phyloP scores from a whole-genome alignment of 2,888 invertebrate genomes.

The Cheilosia vernalis region DNA sequence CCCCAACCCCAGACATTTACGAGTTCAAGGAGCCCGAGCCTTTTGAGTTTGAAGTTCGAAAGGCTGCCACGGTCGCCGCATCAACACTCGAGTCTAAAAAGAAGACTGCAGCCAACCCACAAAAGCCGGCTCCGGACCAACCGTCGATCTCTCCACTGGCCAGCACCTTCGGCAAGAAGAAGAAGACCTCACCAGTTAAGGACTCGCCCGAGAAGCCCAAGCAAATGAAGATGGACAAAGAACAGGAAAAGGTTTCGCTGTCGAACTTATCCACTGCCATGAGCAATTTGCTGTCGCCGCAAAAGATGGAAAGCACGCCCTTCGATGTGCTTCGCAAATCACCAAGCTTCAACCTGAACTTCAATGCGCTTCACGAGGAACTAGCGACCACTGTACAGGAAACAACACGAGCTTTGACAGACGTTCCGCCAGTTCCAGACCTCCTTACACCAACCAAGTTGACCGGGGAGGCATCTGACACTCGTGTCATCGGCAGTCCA shows the following conservation, averaged over 20 bases:
- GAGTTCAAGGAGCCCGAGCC: constrained; percentile 96
- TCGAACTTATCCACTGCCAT: constrained; percentile 43
- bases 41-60: constrained; percentile 91
- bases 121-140: constrained; percentile 39
- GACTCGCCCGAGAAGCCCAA: constrained; percentile 80
- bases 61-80: constrained; percentile 70
- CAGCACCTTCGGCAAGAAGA: constrained; percentile 76
- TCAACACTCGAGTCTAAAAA: constrained; percentile 70
- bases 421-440: constrained; percentile 76
- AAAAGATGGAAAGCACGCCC: constrained; percentile 81
- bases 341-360: constrained; percentile 82
- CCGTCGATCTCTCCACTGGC: constrained; percentile 25
- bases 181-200: constrained; percentile 81
- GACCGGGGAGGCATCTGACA: constrained; percentile 25
- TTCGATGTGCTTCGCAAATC: constrained; percentile 83
- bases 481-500: constrained; percentile 79
- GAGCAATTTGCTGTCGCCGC: constrained; percentile 51
- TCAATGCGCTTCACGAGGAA: constrained; percentile 81
- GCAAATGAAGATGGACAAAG: constrained; percentile 76
- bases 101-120: constrained; percentile 29
- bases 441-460: constrained; percentile 42
- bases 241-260: constrained; percentile 56
- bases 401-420: constrained; percentile 80
- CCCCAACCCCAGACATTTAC: constrained; percentile 87
- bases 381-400: constrained; percentile 82